These are phyloP conservation scores for Porphyrio hochstetteri DNA, from an alignment of 2,113 vertebrate genomes.

Conservation along the genomic window DNA sequence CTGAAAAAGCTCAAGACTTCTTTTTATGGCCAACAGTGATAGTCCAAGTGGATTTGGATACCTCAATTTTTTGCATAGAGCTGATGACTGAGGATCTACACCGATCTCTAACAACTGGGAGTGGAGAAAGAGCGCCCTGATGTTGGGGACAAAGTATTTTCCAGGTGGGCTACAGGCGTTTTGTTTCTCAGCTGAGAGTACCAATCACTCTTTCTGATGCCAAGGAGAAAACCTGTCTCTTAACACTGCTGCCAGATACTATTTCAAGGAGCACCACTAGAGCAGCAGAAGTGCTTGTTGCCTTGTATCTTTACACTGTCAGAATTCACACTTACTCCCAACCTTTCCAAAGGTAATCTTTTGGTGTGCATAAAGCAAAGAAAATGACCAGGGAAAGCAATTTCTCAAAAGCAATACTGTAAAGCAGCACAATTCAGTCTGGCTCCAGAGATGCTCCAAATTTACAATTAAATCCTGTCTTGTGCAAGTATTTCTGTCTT, in stretches of 20 bases:
- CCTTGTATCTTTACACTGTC: neutral
- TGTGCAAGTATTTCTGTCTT: neutral
- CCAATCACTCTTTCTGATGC: neutral
- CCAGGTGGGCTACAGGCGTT: neutral
- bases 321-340: neutral
- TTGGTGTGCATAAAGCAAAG: neutral
- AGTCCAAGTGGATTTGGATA: neutral
- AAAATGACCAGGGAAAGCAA: neutral
- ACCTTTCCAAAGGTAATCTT: neutral
- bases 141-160: neutral
- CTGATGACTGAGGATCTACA: neutral
- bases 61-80: neutral
- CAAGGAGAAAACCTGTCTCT: neutral
- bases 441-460: neutral
- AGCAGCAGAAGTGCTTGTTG: neutral
- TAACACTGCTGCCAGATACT: accelerated
- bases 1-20: neutral
- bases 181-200: neutral
- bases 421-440: neutral
- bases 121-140: neutral
- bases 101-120: neutral
- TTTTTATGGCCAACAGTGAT: neutral
- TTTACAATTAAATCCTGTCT: slow-evolving; percentile 18
- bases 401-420: neutral
- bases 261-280: neutral